These are phyloP conservation scores for Holothuria glaberrima DNA, from an alignment of 35 echinoderm and acorn worm genomes.

Conservation along the genomic window DNA sequence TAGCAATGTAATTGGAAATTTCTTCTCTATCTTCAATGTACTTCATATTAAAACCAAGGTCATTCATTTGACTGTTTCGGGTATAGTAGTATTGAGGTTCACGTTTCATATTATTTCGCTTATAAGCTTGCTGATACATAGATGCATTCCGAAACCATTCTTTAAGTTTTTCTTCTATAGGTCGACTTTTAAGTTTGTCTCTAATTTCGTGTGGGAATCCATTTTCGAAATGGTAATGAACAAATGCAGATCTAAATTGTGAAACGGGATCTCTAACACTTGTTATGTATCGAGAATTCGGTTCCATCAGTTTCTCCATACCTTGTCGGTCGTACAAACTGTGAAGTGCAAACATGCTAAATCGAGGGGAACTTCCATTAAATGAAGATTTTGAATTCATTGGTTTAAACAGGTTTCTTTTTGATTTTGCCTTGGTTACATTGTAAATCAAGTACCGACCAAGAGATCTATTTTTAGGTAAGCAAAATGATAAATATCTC, in stretches of 20 bases:
- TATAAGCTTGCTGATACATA: neutral
- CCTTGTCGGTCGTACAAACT: conserved; percentile 57
- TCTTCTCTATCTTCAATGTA: conserved; percentile 1
- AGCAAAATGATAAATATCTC: conserved; percentile 69
- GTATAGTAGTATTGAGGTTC: conserved; percentile 12
- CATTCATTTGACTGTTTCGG: conserved; percentile 24
- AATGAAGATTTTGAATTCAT: neutral
- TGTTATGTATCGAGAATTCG: conserved; percentile 78
- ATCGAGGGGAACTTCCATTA: neutral
- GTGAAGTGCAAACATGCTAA: conserved; percentile 77
- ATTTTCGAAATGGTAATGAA: conserved; percentile 63
- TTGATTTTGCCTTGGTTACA: conserved; percentile 53
- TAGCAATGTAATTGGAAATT: conserved; percentile 27
- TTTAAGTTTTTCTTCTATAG: neutral
- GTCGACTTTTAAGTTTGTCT: neutral
- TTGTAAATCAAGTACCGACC: conserved; percentile 57
- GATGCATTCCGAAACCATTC: conserved; percentile 4
- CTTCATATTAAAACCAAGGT: conserved; percentile 29
- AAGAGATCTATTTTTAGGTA: conserved; percentile 51
- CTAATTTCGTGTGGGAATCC: conserved; percentile 23
- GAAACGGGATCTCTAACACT: conserved; percentile 75
- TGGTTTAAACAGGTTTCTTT: neutral
- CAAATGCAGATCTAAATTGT: conserved; percentile 90
- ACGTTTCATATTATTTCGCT: neutral
- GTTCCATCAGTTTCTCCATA: conserved; percentile 74